phyloP scores from a whole-genome alignment of 2,113 vertebrate species.

The Bombycilla garrulus region DNA sequence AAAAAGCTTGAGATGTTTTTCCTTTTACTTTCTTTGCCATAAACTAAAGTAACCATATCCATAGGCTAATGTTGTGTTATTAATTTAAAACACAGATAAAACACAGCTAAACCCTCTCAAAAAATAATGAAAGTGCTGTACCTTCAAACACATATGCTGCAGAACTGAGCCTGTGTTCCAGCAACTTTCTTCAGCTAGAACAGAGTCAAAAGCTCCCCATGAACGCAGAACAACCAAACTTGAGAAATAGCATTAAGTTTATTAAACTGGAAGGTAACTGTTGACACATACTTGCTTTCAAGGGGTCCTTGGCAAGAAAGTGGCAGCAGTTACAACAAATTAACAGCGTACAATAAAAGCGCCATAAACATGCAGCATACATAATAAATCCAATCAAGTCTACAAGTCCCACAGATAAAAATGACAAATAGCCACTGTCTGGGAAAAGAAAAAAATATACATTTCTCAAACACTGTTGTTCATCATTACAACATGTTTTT shows the following conservation, averaged over 20 bases:
- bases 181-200: not conserved
- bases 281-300: conserved; percentile 72
- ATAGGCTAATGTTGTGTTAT: not conserved
- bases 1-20: not conserved
- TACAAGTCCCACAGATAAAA: conserved; percentile 76
- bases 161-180: not conserved
- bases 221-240: not conserved
- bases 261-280: conserved; percentile 68
- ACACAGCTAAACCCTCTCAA: not conserved
- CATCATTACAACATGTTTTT: conserved; percentile 54
- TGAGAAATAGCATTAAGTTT: conserved; percentile 58
- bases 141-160: not conserved
- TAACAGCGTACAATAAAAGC: conserved; percentile 80
- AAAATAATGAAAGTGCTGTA: not conserved
- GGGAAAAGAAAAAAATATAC: conserved; percentile 70
- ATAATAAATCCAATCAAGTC: conserved; percentile 79
- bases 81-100: not conserved
- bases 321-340: conserved; percentile 78
- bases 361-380: conserved; percentile 77
- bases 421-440: conserved; percentile 73
- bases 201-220: not conserved
- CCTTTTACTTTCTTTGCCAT: not conserved
- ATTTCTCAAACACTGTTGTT: conserved; percentile 61
- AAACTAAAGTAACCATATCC: not conserved
- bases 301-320: conserved; percentile 71